These are phyloP conservation scores for Uria aalge DNA, from an alignment of 2,113 vertebrate species.

Conservation along the genomic window DNA sequence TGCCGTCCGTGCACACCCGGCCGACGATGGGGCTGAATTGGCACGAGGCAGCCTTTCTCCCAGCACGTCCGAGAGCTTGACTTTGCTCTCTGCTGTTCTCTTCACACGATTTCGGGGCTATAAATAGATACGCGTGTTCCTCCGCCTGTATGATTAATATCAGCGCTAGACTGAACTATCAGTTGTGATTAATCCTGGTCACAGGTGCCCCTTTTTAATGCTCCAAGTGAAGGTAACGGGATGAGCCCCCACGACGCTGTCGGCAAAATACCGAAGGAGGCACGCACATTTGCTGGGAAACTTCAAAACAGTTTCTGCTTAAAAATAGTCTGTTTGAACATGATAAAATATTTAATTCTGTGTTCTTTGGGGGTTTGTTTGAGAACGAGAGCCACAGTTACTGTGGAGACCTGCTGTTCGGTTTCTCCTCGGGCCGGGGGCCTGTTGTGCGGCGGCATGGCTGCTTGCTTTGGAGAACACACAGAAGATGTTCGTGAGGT, in stretches of 20 bases:
- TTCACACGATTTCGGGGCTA: not conserved
- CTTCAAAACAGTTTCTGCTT: conserved; percentile 43
- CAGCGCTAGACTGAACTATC: not conserved
- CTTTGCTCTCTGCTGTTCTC: not conserved
- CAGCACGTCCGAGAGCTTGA: not conserved
- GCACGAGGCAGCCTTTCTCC: not conserved
- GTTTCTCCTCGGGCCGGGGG: not conserved
- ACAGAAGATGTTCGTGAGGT: not conserved
- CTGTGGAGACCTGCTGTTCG: not conserved
- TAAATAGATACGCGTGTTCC: not conserved
- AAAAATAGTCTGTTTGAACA: conserved; percentile 12
- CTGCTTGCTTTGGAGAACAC: not conserved
- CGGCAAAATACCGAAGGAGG: not conserved
- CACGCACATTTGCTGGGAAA: not conserved
- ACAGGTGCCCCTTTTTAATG: not conserved
- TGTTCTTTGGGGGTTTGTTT: not conserved
- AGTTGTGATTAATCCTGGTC: not conserved
- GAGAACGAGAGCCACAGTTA: not conserved
- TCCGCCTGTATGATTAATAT: not conserved
- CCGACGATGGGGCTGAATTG: not conserved
- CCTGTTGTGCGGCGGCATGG: not conserved
- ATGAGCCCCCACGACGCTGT: conserved; percentile 6
- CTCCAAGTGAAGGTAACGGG: not conserved
- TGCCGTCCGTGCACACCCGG: accelerated
- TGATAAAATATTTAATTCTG: not conserved